A percentile compares a stretch with the other conserved stretches of the same genome.
These are phyloP conservation scores for Parnassius glacialis DNA, from an alignment of 2,888 invertebrate genomes.

Conservation along the genomic window DNA sequence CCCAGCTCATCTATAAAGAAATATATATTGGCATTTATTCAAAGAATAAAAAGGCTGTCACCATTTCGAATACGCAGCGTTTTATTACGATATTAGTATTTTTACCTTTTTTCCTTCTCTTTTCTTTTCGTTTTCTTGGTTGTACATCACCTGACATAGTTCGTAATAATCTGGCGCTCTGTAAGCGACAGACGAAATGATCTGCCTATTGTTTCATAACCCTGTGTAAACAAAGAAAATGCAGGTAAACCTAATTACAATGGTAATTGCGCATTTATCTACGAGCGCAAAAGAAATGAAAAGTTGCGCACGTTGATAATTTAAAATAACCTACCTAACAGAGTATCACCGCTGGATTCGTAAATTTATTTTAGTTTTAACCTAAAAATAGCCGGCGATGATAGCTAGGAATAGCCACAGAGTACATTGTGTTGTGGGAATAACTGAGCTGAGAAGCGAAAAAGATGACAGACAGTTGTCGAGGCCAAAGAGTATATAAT, in stretches of 20 bases:
- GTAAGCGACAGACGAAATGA: conserved; percentile 57
- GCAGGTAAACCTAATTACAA: conserved; percentile 44
- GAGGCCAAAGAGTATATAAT: too few relatives aligned
- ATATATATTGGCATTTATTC: not conserved
- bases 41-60: too few relatives aligned
- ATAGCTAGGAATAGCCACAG: conserved; percentile 65
- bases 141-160: conserved; percentile 93
- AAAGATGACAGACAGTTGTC: too few relatives aligned
- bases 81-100: not conserved
- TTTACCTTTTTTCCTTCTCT: conserved; percentile 89
- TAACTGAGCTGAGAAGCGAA: too few relatives aligned
- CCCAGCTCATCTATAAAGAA: conserved; percentile 66
- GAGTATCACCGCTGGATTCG: conserved; percentile 65
- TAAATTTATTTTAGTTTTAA: conserved; percentile 78
- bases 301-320: conserved; percentile 64
- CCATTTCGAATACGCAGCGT: too few relatives aligned
- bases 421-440: conserved; percentile 12
- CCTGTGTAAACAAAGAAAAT: conserved; percentile 69
- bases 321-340: conserved; percentile 76
- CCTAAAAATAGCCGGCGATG: conserved; percentile 79
- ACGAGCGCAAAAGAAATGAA: conserved; percentile 49
- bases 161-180: conserved; percentile 64
- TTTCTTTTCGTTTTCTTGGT: conserved; percentile 92
- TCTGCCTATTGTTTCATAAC: conserved; percentile 76
- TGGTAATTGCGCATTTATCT: conserved; percentile 70